Evolutionary conservation across 35 echinoderm and acorn worm genomes (phyloP), one percentile per base, ranked within the genome.

Genomic region (Eucidaris tribuloides): DNA sequence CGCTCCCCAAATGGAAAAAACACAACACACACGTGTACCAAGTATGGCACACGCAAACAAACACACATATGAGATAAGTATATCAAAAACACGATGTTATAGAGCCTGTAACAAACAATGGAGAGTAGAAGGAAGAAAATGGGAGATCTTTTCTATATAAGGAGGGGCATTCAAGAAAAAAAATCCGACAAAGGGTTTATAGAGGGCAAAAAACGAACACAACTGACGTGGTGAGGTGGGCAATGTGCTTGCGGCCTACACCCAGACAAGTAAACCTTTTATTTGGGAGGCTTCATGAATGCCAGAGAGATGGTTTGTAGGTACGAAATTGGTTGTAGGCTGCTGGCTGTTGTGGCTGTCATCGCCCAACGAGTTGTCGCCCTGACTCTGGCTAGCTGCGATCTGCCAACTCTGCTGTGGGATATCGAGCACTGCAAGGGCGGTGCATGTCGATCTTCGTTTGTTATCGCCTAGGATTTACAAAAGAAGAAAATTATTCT

Each of bases 391-490:
- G 9, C 15, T 44, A 7, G 44, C 20, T 2, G 68, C 68, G 9
- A 74, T 17, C 24, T 74, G 68, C 68, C 68, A 74, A 40, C 68
- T 74, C 36, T 44, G 68, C 20, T 74, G 68, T 25, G 68, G 68
- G 37, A 44, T 74, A 22, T 74, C 68, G 48, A n/a, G n/a, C 9
- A n/a, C 48, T 11, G 9, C n/a, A n/a, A 9, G n/a, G 9, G 48
- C 48, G 9, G n/a, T 9, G n/a, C 9, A 52, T n/a, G 9, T 9
- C 9, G n/a, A 52, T 52, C 48, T 52, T 9, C n/a, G 9, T 11
- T 52, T n/a, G 48, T 52, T 11, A 52, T 11, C 9, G n/a, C 9
- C 9, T 9, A 52, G 48, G 48, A 11, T 11, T 52, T 52, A 11
- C 48, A 9, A 11, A 11, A 11, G n/a, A n/a, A 52, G n/a, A 52